Evolutionary conservation across 2,797 vertebrate genomes (phyloP), one percentile per base, ranked within the genome.

Genomic region (Oceanodroma leucorhoa): DNA sequence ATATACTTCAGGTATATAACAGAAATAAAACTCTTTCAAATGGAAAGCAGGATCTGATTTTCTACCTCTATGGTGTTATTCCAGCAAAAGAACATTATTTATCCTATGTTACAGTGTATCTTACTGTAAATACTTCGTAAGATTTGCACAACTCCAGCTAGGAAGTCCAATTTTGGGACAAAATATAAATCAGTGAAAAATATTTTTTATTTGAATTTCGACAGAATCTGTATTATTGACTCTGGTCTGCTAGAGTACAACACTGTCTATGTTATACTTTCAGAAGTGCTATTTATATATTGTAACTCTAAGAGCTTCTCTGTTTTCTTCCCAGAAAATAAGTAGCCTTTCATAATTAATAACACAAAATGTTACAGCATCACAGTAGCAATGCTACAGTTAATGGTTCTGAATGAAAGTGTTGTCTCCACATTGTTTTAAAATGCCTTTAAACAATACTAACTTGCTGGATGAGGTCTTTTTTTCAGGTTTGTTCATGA

Each of bases 301-400:
- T 71, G 32, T 67, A 90, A 85, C 50, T 86, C 57, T 83, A 86
- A 88, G 54, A 78, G 21, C 9, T 65, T 64, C 62, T 83, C 46
- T 90, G 69, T 79, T 89, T 88, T 61, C 69, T 91, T 87, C 71
- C 60, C 83, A 95, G 66, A 85, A 96, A 94, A 82, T 80, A 81
- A 78, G 66, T 43, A 91, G 13, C 65, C 72, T 81, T 95, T 82
- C 79, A 81, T 36, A 69, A 93, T 95, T 75, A 86, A 72, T 57
- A 72, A 14, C 36, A 87, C 32, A 86, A 92, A 91, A 90, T 41
- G 18, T 60, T 87, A 65, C 36, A 72, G 62, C 9, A 91, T 40
- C 61, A 86, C 40, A 40, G 40, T 29, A 87, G 58, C 55, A 91
- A 82, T 54, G 36, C 22, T 46, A 83, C 20, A 73, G 40, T 62